phyloP scores from a whole-genome alignment of 2,888 invertebrate genomes.

The Epistrophe grossulariae region DNA sequence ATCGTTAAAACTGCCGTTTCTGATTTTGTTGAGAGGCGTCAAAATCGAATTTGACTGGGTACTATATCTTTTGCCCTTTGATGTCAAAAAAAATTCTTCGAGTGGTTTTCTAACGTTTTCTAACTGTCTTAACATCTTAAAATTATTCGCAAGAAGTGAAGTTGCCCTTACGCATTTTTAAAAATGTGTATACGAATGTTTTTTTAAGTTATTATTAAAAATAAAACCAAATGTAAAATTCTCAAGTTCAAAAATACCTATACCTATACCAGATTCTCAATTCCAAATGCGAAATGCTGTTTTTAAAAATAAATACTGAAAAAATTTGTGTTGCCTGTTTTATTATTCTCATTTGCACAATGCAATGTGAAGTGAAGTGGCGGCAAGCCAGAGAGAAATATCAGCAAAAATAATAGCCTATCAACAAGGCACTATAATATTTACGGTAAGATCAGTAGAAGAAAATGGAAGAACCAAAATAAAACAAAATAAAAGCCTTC shows the following conservation, averaged over 20 bases:
- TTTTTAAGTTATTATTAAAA: background rate
- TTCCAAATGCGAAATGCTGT: background rate
- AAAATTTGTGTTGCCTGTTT: background rate
- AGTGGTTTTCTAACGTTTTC: too few relatives aligned
- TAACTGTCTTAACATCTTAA: too few relatives aligned
- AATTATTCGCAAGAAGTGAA: too few relatives aligned
- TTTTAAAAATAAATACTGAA: background rate
- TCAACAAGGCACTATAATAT: background rate
- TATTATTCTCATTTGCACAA: background rate
- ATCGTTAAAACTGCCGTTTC: too few relatives aligned
- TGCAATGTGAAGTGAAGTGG: slow-evolving; percentile 42
- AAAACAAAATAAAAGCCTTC: background rate
- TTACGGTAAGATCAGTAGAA: background rate
- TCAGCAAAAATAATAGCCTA: slow-evolving; percentile 31
- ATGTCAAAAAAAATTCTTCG: too few relatives aligned
- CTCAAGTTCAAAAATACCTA: slow-evolving; percentile 3
- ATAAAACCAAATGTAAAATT: background rate
- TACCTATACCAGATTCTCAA: background rate
- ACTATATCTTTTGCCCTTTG: too few relatives aligned
- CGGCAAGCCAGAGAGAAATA: slow-evolving; percentile 50
- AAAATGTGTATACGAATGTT: too few relatives aligned
- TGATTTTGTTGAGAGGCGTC: too few relatives aligned
- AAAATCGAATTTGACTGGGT: too few relatives aligned
- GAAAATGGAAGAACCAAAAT: background rate
- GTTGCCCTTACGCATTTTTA: too few relatives aligned